These are phyloP conservation scores for Blera fallax DNA, from an alignment of 2,888 invertebrate genomes.

Conservation along the genomic window DNA sequence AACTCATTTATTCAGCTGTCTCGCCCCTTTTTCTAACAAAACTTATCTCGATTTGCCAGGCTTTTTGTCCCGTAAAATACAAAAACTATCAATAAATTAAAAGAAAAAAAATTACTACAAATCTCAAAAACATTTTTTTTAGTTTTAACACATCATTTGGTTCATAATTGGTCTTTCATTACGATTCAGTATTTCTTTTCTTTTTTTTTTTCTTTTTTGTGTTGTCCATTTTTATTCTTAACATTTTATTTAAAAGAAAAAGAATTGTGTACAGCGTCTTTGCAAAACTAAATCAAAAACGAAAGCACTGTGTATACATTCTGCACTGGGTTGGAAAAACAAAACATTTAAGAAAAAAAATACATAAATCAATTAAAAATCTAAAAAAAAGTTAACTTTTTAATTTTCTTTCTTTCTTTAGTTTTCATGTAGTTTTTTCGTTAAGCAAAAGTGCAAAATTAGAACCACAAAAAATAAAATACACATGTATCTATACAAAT, in stretches of 20 bases:
- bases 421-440: slow-evolving; percentile 37
- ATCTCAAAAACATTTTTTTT: slow-evolving; percentile 37
- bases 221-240: slow-evolving; percentile 19
- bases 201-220: slow-evolving; percentile 36
- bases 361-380: slow-evolving; percentile 71
- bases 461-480: slow-evolving; percentile 42
- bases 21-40: slow-evolving; percentile 77
- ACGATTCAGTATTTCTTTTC: slow-evolving; percentile 7
- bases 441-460: slow-evolving; percentile 61
- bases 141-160: slow-evolving; percentile 34
- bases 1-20: slow-evolving; percentile 79
- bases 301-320: slow-evolving; percentile 71
- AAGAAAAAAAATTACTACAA: slow-evolving; percentile 35
- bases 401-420: neutral
- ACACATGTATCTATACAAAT: slow-evolving; percentile 63
- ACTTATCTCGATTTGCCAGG: slow-evolving; percentile 82
- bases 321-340: slow-evolving; percentile 73
- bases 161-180: slow-evolving; percentile 44
- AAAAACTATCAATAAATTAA: slow-evolving; percentile 49
- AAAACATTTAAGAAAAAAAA: slow-evolving; percentile 65
- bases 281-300: slow-evolving; percentile 54
- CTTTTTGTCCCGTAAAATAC: slow-evolving; percentile 78
- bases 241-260: slow-evolving; percentile 8
- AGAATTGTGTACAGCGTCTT: slow-evolving; percentile 64
- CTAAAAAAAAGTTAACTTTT: neutral